A percentile compares a stretch with the other conserved stretches of the same genome.
These are phyloP conservation scores for Tineola bisselliella DNA, from an alignment of 2,888 invertebrate species.

Conservation along the genomic window DNA sequence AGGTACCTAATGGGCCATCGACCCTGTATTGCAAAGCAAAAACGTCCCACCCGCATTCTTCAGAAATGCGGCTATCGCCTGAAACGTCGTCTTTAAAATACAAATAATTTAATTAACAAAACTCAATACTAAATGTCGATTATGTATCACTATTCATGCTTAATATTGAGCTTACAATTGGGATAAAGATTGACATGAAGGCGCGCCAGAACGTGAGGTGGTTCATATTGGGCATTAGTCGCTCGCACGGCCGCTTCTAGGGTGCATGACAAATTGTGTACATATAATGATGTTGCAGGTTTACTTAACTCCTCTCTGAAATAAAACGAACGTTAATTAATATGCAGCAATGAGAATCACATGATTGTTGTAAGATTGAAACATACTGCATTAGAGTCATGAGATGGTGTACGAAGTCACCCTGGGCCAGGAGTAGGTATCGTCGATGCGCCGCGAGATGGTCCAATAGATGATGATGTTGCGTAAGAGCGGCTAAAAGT, in stretches of 20 bases:
- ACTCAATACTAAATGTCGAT: no score
- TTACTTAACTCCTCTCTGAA: constrained; percentile 86
- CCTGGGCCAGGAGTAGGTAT: constrained; percentile 93
- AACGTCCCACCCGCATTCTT: constrained; percentile 91
- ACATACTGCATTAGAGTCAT: constrained; percentile 90
- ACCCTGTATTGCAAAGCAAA: constrained; percentile 88
- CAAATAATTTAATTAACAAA: no score
- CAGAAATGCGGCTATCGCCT: constrained; percentile 19
- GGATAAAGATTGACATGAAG: constrained; percentile 81
- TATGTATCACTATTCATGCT: constrained; percentile 20
- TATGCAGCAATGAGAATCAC: no score
- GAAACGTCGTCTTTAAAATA: neutral
- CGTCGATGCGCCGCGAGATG: constrained; percentile 91
- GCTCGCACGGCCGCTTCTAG: constrained; percentile 87
- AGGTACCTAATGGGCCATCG: constrained; percentile 88
- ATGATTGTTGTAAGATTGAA: neutral
- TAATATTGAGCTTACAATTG: constrained; percentile 35
- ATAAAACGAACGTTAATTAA: neutral
- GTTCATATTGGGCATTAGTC: constrained; percentile 94
- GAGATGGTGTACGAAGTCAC: constrained; percentile 94
- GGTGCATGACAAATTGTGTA: constrained; percentile 87
- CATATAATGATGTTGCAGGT: constrained; percentile 84
- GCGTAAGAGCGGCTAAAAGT: constrained; percentile 85
- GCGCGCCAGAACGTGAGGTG: constrained; percentile 87
- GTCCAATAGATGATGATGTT: constrained; percentile 88